Percentiles rank a stretch among this genome's conserved stretches.
These are phyloP conservation scores for Ooceraea biroi DNA, from an alignment of 1,140 invertebrate genomes.

Conservation along the genomic window DNA sequence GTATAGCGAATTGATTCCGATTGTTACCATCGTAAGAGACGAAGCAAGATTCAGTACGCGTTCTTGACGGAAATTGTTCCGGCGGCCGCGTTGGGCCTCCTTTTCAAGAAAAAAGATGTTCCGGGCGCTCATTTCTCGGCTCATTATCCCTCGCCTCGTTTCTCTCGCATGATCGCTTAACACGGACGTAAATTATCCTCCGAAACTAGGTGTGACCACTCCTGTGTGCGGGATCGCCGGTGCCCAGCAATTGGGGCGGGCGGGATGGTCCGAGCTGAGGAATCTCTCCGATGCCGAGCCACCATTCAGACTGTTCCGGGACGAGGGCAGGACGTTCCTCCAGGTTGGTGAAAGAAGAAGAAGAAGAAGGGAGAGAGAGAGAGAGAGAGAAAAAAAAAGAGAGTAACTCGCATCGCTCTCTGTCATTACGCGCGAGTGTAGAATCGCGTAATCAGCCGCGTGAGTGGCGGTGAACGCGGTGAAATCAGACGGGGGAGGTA, in stretches of 20 bases:
- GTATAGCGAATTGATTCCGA: not conserved
- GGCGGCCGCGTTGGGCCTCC: not conserved
- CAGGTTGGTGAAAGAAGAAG: slow-evolving; percentile 86
- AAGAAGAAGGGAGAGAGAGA: not conserved
- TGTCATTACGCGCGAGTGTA: slow-evolving; percentile 5
- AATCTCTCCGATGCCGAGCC: slow-evolving; percentile 92
- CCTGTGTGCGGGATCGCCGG: slow-evolving; percentile 95
- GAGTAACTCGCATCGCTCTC: slow-evolving; percentile 22
- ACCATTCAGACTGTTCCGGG: slow-evolving; percentile 92
- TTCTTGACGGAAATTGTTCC: not conserved
- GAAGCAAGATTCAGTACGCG: not conserved
- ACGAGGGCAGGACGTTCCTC: slow-evolving; percentile 92
- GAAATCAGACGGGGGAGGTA: not conserved
- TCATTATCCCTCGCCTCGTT: slow-evolving; percentile 18
- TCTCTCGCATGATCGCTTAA: slow-evolving; percentile 16
- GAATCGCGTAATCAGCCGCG: slow-evolving; percentile 31
- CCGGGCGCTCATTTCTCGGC: slow-evolving; percentile 7
- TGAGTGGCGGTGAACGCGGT: not conserved
- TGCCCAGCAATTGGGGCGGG: slow-evolving; percentile 91
- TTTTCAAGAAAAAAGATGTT: not conserved
- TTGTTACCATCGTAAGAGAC: not conserved
- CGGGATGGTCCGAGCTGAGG: slow-evolving; percentile 92
- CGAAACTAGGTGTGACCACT: slow-evolving; percentile 89
- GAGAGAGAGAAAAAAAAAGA: not conserved
- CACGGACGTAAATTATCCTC: slow-evolving; percentile 41